Percentiles rank a stretch among this genome's conserved stretches.
Evolutionary conservation across 1,140 invertebrate species (phyloP).

Genomic region (Kradibia gibbosae): DNA sequence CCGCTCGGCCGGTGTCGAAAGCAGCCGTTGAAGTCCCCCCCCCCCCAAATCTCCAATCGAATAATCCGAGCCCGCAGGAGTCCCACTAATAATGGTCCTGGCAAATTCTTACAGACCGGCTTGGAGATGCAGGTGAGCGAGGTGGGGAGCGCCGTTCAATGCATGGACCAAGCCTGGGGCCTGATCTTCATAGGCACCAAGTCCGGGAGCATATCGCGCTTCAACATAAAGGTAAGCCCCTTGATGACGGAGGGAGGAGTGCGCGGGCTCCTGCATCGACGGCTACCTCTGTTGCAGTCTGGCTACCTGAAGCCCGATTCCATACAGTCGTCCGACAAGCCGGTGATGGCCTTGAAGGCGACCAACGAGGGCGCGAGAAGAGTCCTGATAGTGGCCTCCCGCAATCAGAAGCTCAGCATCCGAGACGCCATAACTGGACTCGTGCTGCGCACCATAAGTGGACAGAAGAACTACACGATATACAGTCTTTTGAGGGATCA

Average conservation of each 20-base stretch:
- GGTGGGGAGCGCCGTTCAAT: slow-evolving; percentile 76
- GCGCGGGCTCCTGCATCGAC: too few species aligned
- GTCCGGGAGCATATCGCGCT: slow-evolving; percentile 76
- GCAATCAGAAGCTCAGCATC: slow-evolving; percentile 78
- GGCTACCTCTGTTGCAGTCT: slow-evolving; percentile 62
- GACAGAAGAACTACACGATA: slow-evolving; percentile 76
- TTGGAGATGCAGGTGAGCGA: slow-evolving; percentile 71
- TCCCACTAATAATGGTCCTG: background rate
- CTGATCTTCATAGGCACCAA: slow-evolving; percentile 77
- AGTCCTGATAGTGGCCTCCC: slow-evolving; percentile 78
- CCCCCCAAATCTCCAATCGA: too few species aligned
- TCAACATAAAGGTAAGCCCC: slow-evolving; percentile 74
- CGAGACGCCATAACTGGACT: slow-evolving; percentile 78
- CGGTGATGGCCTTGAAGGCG: slow-evolving; percentile 78
- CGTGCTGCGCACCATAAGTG: slow-evolving; percentile 75
- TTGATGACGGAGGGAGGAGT: too few species aligned
- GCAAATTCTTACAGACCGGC: slow-evolving; percentile 70
- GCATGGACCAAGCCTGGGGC: slow-evolving; percentile 77
- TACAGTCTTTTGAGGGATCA: slow-evolving; percentile 78
- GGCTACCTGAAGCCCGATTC: slow-evolving; percentile 73
- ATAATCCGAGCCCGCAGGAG: too few species aligned
- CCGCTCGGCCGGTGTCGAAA: too few species aligned
- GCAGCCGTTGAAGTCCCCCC: too few species aligned
- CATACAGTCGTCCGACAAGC: slow-evolving; percentile 76
- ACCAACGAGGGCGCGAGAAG: slow-evolving; percentile 78